These are phyloP conservation scores for Tachyglossus aculeatus DNA, from an alignment of 2,797 vertebrate species.

Conservation along the genomic window DNA sequence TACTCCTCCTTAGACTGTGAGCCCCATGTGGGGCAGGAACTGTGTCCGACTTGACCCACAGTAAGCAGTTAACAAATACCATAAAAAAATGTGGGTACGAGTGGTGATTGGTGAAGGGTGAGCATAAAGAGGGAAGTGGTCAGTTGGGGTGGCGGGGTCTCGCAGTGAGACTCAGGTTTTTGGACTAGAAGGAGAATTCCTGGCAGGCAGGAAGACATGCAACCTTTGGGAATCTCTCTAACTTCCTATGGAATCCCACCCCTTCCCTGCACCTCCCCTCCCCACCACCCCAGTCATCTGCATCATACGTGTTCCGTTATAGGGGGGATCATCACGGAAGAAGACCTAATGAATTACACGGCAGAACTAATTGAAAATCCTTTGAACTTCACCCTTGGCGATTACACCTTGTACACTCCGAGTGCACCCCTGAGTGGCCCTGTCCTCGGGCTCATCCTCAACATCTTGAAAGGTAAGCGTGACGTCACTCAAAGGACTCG, in stretches of 20 bases:
- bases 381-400: constrained; percentile 77
- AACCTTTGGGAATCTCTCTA: neutral
- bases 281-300: neutral
- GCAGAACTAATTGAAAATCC: constrained; percentile 80
- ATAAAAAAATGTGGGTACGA: too few species aligned
- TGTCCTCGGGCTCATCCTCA: constrained; percentile 89
- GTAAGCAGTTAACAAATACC: too few species aligned
- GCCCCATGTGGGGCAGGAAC: too few species aligned
- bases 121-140: too few species aligned
- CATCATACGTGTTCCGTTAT: constrained; percentile 55
- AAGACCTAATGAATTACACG: constrained; percentile 85
- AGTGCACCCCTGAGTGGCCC: constrained; percentile 89
- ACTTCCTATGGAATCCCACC: neutral
- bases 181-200: too few species aligned
- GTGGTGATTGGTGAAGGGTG: too few species aligned
- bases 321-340: constrained; percentile 90
- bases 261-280: neutral
- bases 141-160: too few species aligned
- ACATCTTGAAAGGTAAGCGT: constrained; percentile 88
- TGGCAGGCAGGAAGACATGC: neutral
- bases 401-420: constrained; percentile 81
- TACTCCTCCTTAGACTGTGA: too few species aligned
- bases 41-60: too few species aligned
- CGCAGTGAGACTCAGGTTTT: too few species aligned
- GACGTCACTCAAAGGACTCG: rapidly evolving